A percentile compares a stretch with the other conserved stretches of the same genome.
phyloP scores from a whole-genome alignment of 2,888 invertebrate species.

The Labia minor region DNA sequence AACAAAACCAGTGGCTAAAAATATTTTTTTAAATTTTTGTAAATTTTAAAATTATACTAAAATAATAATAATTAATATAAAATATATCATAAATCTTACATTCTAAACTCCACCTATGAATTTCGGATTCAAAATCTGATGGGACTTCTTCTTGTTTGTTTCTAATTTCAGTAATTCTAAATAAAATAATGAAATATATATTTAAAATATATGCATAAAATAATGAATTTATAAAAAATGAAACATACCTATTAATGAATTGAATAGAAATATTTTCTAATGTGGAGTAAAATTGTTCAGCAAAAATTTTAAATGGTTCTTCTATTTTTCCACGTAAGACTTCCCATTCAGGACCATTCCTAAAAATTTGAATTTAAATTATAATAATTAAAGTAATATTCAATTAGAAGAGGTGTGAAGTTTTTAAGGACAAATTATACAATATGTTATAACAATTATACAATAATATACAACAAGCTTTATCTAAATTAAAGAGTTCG shows the following conservation, averaged over 20 bases:
- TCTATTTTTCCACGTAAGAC: constrained; percentile 43
- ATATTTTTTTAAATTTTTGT: neutral
- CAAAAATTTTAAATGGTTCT: constrained; percentile 38
- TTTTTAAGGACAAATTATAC: too few species aligned
- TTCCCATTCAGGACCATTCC: constrained; percentile 50
- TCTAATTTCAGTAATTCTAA: constrained; percentile 43
- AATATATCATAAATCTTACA: constrained; percentile 37
- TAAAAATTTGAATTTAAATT: too few species aligned
- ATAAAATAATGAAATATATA: too few species aligned
- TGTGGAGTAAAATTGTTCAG: constrained; percentile 31
- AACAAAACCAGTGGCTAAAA: constrained; percentile 33
- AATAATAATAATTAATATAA: constrained; percentile 15
- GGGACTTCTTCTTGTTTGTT: constrained; percentile 54
- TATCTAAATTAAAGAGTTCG: too few species aligned
- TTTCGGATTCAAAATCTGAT: constrained; percentile 44
- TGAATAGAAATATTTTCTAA: constrained; percentile 37
- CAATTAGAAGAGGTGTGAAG: neutral
- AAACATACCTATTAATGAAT: constrained; percentile 30
- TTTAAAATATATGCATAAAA: too few species aligned
- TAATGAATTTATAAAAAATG: neutral
- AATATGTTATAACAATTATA: too few species aligned
- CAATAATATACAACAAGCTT: too few species aligned
- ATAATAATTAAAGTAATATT: constrained; percentile 17
- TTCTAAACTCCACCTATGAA: constrained; percentile 59
- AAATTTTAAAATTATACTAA: neutral